Evolutionary conservation across 2,888 invertebrate genomes (phyloP).

Genomic region (Diloba caeruleocephala): DNA sequence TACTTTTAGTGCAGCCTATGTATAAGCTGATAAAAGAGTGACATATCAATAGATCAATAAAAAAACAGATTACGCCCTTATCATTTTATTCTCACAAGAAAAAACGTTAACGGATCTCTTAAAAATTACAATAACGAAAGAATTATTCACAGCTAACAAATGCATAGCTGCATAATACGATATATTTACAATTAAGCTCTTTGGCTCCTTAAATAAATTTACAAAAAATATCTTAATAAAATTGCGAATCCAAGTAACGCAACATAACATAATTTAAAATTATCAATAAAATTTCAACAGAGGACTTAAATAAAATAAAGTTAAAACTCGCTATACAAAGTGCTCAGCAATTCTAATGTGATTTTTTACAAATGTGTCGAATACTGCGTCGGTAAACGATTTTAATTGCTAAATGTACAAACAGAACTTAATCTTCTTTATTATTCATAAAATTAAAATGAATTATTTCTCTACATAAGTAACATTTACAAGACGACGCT

Average conservation of each 20-base stretch:
- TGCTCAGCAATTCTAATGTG: constrained; percentile 45
- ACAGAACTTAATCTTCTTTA: constrained; percentile 36
- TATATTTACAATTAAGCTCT: constrained; percentile 87
- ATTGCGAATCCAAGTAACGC: constrained; percentile 75
- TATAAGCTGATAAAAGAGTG: neutral
- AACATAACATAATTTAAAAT: constrained; percentile 85
- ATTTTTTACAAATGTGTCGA: constrained; percentile 54
- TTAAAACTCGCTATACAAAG: constrained; percentile 61
- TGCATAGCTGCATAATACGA: constrained; percentile 72
- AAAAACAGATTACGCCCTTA: constrained; percentile 65
- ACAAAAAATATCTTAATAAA: constrained; percentile 75
- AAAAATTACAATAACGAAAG: constrained; percentile 87
- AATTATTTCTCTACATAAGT: constrained; percentile 48
- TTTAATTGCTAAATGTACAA: constrained; percentile 70
- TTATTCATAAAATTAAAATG: constrained; percentile 29
- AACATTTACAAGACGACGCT: constrained; percentile 54
- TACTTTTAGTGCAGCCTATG: too few species aligned
- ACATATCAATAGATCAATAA: constrained; percentile 44
- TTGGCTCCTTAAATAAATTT: constrained; percentile 86
- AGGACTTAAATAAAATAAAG: constrained; percentile 69
- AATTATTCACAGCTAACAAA: constrained; percentile 74
- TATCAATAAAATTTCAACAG: constrained; percentile 85
- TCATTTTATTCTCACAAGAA: constrained; percentile 87
- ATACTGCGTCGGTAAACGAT: constrained; percentile 63
- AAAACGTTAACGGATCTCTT: constrained; percentile 89